These are phyloP conservation scores for Molorchus minor DNA, from an alignment of 2,888 invertebrate species.

Conservation along the genomic window DNA sequence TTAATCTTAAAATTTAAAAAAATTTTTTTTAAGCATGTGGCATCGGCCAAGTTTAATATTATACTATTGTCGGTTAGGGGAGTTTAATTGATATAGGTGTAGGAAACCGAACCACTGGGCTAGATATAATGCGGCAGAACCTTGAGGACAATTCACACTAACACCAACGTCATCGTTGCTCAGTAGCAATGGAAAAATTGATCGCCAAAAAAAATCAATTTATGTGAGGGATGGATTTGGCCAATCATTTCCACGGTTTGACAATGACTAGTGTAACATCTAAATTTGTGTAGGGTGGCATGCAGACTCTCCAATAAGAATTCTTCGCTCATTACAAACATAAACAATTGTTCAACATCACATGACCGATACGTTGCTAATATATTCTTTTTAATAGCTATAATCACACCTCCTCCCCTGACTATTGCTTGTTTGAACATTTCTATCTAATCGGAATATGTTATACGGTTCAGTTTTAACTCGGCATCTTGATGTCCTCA, in stretches of 20 bases:
- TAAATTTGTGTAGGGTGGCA: not conserved
- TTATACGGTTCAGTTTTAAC: not conserved
- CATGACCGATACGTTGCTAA: not conserved
- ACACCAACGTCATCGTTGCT: conserved; percentile 1
- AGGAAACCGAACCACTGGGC: not conserved
- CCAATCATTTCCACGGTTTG: not conserved
- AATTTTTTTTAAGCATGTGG: not conserved
- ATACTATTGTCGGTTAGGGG: not conserved
- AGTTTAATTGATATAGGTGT: not conserved
- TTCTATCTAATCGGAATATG: not conserved
- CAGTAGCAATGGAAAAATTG: not conserved
- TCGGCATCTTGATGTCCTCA: not conserved
- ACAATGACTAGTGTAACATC: not conserved
- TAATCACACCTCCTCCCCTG: conserved; percentile 12
- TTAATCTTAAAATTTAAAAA: not conserved
- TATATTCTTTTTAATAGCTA: not conserved
- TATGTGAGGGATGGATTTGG: not conserved
- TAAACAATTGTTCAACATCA: not conserved
- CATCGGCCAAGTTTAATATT: not conserved
- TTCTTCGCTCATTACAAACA: not conserved
- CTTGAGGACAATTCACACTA: not conserved
- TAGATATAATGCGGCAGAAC: not conserved
- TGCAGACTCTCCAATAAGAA: conserved; percentile 7
- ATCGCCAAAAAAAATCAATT: conserved; percentile 5
- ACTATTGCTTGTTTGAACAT: not conserved